Conservation (phyloP, 1,140 invertebrate species). For the Liolophura sinensis region DNA sequence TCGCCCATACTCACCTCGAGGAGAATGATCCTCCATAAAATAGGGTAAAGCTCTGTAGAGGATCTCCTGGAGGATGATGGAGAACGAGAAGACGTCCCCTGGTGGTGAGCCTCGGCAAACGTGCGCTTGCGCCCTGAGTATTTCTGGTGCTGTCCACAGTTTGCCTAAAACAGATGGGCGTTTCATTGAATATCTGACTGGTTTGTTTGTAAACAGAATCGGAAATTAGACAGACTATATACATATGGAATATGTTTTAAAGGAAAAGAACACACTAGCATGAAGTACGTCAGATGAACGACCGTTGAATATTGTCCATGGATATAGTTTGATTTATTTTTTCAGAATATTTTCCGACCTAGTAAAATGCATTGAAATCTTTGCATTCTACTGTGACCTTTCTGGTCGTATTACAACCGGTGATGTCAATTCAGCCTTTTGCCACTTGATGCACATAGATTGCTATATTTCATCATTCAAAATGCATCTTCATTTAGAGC, state of each 20-base stretch:
- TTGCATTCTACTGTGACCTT: too few relatives aligned
- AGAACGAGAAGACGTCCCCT: conserved; percentile 90
- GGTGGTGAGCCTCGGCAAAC: conserved; percentile 73
- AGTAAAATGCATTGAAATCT: too few relatives aligned
- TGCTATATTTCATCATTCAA: too few relatives aligned
- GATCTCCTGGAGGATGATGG: conserved; percentile 90
- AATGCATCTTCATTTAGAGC: too few relatives aligned
- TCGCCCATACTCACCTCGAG: conserved; percentile 27
- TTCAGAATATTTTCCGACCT: background rate
- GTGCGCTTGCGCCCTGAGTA: conserved; percentile 64
- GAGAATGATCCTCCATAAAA: conserved; percentile 21
- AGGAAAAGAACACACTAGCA: too few relatives aligned
- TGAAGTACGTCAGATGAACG: background rate
- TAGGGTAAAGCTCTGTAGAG: conserved; percentile 79
- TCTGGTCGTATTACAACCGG: too few relatives aligned
- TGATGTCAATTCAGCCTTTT: too few relatives aligned
- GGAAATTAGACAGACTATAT: background rate
- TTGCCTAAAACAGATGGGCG: conserved; percentile 62
- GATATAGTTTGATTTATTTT: background rate
- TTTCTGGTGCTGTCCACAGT: conserved; percentile 89
- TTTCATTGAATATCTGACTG: background rate
- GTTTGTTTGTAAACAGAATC: background rate
- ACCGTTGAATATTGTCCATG: too few relatives aligned
- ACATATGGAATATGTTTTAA: background rate
- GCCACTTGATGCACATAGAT: too few relatives aligned